Base-by-base conservation (phyloP, 2,888 invertebrate genomes). In the Lepidocyrtinus sp. region DNA sequence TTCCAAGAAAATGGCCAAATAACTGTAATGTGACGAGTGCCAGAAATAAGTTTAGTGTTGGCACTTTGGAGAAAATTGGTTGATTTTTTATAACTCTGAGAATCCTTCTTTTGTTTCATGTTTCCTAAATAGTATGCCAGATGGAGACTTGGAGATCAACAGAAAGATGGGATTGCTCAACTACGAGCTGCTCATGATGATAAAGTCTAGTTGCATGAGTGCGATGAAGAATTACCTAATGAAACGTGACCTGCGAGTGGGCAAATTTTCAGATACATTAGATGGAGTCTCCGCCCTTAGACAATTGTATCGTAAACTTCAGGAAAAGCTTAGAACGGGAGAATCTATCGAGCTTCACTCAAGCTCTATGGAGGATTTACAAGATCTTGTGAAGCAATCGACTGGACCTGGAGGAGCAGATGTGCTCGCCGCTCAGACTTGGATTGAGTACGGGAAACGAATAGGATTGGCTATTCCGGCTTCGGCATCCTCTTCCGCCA, bases 171-270 rank as follows among this genome's bases (percentile, higher is more conserved):
- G 81, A 19, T 68, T 64, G 17, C 79, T 85, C 69, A 83, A 81
- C 45, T 81, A 81, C 59, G 81, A 84, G 55, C 72, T 85, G 5
- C 63, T 85, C 15, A 81, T 75, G 76, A 85, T 85, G 84, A 75
- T 85, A 27, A 84, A 83, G 61, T 68, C 71, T 5, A 83, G 82
- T 61, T 85, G 84, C 70, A 72, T 75, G 61, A 81, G 77, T 77
- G 84, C 84, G 12, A 77, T 84, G 72, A 78, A 83, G 73, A 85
- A 85, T 73, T 81, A 83, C 68, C 78, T 85, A 12, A 46, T 82
- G 12, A 83, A 83, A 73, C 80, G 83, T 27, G 84, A 85, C 65
- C 64, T 85, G 3, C 76, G 83, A 27, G 78, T 85, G 36, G 84
- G 85, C 9, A 83, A 76, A 70, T 83, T 83, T 46, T 74, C 67